Conservation (phyloP, 2,113 vertebrate genomes). For the Sinosuthora webbiana region DNA sequence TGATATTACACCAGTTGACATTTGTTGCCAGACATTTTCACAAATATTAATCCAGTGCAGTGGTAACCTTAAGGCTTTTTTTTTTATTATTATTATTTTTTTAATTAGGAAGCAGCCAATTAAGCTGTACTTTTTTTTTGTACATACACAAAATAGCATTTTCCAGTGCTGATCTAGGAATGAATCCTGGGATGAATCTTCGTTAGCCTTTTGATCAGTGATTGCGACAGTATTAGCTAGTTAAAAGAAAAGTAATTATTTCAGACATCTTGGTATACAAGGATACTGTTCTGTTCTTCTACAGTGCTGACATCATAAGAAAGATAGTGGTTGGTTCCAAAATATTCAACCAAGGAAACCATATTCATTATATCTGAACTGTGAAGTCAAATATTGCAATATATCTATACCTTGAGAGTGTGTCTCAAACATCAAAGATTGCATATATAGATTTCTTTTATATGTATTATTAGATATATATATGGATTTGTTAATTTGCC, state of each 20-base stretch:
- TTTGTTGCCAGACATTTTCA: conserved; percentile 2
- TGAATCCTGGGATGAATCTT: background rate
- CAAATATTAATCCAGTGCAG: background rate
- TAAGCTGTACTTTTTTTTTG: background rate
- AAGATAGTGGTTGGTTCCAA: background rate
- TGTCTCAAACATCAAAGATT: background rate
- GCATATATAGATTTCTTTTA: background rate
- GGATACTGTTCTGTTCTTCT: background rate
- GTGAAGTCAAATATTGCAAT: conserved; percentile 4
- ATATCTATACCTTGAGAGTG: background rate
- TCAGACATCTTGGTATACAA: background rate
- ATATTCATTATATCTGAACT: background rate
- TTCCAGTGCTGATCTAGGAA: background rate
- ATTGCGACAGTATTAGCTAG: background rate
- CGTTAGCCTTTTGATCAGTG: background rate
- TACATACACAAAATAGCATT: background rate
- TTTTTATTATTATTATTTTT: background rate
- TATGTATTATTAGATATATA: background rate
- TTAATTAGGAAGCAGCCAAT: background rate
- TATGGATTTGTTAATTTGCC: background rate
- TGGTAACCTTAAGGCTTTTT: background rate
- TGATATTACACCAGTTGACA: background rate
- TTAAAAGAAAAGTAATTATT: background rate
- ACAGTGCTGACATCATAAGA: background rate
- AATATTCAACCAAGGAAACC: conserved; percentile 22